Percentiles rank a stretch among this genome's conserved stretches.
These are phyloP conservation scores for Tretioscincus oriximinensis DNA, from an alignment of 2,113 vertebrate genomes.

Conservation along the genomic window DNA sequence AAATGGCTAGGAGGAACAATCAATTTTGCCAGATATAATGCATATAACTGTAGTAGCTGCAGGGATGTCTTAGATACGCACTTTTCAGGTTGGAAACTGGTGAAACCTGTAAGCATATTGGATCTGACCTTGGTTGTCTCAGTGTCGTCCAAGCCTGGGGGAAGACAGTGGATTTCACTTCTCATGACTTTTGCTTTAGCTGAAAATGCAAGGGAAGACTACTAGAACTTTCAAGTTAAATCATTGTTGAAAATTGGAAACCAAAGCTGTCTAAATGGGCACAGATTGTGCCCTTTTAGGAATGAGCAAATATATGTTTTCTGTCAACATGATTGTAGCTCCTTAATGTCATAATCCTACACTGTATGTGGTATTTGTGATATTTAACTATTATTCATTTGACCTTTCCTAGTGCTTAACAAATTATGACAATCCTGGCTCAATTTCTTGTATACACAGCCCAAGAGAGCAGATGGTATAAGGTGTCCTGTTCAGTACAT, in stretches of 20 bases:
- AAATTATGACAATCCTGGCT: slow-evolving; percentile 12
- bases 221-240: neutral
- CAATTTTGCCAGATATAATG: slow-evolving; percentile 64
- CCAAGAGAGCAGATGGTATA: slow-evolving; percentile 3
- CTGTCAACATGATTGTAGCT: slow-evolving; percentile 25
- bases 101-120: neutral
- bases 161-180: neutral
- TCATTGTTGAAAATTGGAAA: neutral
- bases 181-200: neutral
- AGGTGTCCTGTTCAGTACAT: neutral
- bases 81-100: slow-evolving; percentile 1
- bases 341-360: slow-evolving; percentile 13
- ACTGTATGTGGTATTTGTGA: slow-evolving; percentile 15
- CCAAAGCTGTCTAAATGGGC: neutral
- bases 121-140: neutral
- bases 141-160: neutral
- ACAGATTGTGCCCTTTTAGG: slow-evolving; percentile 24
- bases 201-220: neutral
- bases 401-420: slow-evolving; percentile 13
- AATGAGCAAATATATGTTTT: slow-evolving; percentile 28
- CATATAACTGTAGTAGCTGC: slow-evolving; percentile 64
- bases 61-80: slow-evolving; percentile 44
- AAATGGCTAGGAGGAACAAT: slow-evolving; percentile 72
- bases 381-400: slow-evolving; percentile 30
- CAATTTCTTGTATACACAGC: slow-evolving; percentile 14